phyloP scores from a whole-genome alignment of 1,140 invertebrate genomes.

The Aethina tumida region DNA sequence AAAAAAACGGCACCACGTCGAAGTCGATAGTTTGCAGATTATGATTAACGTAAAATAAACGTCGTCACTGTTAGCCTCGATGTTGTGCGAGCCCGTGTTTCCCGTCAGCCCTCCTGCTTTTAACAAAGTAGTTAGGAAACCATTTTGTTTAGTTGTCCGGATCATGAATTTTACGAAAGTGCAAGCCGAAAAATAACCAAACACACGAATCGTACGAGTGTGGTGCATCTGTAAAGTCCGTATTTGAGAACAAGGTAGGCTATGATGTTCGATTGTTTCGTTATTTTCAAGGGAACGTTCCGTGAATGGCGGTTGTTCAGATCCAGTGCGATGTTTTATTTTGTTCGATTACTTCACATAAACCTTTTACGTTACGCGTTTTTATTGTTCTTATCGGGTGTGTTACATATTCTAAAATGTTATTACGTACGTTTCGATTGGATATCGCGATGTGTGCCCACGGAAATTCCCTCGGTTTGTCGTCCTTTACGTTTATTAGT shows the following conservation, averaged over 20 bases:
- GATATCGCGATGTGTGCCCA: no score
- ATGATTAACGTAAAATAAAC: slow-evolving; percentile 11
- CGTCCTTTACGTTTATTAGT: no score
- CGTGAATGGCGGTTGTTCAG: slow-evolving; percentile 22
- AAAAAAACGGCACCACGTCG: slow-evolving; percentile 10
- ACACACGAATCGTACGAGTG: slow-evolving; percentile 5
- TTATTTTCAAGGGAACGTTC: slow-evolving; percentile 6
- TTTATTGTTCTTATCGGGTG: not conserved
- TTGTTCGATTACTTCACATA: not conserved
- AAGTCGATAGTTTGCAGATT: slow-evolving; percentile 15
- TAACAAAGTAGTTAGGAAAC: slow-evolving; percentile 29
- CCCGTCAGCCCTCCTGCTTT: slow-evolving; percentile 21
- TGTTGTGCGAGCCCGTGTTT: slow-evolving; percentile 21
- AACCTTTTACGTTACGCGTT: not conserved
- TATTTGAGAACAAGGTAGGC: slow-evolving; percentile 16
- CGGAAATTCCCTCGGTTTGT: no score
- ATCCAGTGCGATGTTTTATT: slow-evolving; percentile 4
- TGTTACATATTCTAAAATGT: not conserved
- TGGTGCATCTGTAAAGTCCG: slow-evolving; percentile 8
- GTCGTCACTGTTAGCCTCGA: slow-evolving; percentile 16
- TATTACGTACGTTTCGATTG: no score
- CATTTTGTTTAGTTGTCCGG: slow-evolving; percentile 30
- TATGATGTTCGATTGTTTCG: slow-evolving; percentile 5
- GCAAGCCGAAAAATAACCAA: slow-evolving; percentile 12
- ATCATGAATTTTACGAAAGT: slow-evolving; percentile 26